Percentiles rank a stretch among this genome's conserved stretches.
phyloP scores from a whole-genome alignment of 2,797 vertebrate genomes.

The Clarias fuscus region DNA sequence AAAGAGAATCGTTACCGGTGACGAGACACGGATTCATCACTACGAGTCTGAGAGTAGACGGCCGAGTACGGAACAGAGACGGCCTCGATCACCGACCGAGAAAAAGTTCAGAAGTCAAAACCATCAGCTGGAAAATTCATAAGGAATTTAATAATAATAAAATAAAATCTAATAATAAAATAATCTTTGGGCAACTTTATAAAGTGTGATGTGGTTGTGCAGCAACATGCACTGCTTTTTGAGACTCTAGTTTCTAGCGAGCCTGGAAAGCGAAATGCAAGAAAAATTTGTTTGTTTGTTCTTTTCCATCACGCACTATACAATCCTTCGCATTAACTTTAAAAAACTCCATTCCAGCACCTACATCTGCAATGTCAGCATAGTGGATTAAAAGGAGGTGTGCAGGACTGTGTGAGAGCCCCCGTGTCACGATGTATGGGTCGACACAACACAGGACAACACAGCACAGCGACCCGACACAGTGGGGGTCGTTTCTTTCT shows the following conservation, averaged over 20 bases:
- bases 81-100: too few relatives aligned
- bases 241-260: not conserved
- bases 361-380: not conserved
- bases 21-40: too few relatives aligned
- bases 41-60: too few relatives aligned
- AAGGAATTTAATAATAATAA: too few relatives aligned
- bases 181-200: too few relatives aligned
- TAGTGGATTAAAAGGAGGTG: not conserved
- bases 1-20: too few relatives aligned
- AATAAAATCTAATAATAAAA: too few relatives aligned
- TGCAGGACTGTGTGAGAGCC: not conserved
- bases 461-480: slow-evolving; percentile 22
- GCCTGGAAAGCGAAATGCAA: not conserved
- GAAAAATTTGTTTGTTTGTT: not conserved
- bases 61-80: too few relatives aligned
- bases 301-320: not conserved
- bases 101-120: too few relatives aligned
- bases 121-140: too few relatives aligned
- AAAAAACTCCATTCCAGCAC: not conserved
- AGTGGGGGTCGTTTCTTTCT: slow-evolving; percentile 14
- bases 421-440: not conserved
- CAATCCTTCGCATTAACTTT: not conserved
- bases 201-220: too few relatives aligned
- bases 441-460: slow-evolving; percentile 18
- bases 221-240: not conserved